phyloP scores from a whole-genome alignment of 2,797 vertebrate genomes.

The Staurois parvus region DNA sequence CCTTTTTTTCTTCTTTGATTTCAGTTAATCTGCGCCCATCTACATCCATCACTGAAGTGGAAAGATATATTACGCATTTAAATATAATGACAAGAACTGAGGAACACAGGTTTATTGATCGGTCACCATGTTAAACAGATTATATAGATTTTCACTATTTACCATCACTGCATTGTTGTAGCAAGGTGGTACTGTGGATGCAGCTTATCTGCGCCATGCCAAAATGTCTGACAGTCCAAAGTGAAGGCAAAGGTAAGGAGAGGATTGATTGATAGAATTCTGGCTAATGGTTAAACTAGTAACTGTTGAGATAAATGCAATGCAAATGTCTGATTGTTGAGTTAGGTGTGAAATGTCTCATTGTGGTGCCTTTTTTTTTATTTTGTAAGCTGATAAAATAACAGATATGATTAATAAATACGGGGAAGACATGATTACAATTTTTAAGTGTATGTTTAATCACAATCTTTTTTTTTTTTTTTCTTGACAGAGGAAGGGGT shows the following conservation, averaged over 20 bases:
- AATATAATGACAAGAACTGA: constrained; percentile 18
- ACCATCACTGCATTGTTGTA: not conserved
- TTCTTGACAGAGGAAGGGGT: too few relatives aligned
- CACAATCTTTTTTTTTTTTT: too few relatives aligned
- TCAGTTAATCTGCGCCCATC: not conserved
- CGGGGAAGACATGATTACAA: too few relatives aligned
- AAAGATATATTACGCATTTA: constrained; percentile 7
- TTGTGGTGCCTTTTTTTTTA: not conserved
- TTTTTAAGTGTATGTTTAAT: too few relatives aligned
- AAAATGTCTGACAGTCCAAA: not conserved
- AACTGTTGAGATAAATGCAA: constrained; percentile 2
- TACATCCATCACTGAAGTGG: not conserved
- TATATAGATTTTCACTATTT: constrained; percentile 26
- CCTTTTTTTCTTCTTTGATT: not conserved
- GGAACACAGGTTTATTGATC: constrained; percentile 3
- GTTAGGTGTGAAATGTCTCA: not conserved
- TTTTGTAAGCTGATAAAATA: not conserved
- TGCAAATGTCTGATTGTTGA: not conserved
- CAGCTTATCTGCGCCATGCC: constrained; percentile 1
- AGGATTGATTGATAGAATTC: not conserved
- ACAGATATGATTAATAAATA: too few relatives aligned
- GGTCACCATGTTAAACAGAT: constrained; percentile 36
- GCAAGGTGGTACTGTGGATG: constrained; percentile 23
- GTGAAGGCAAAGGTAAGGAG: constrained; percentile 26
- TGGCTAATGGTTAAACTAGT: constrained; percentile 15